Evolutionary conservation across 2,888 invertebrate genomes (phyloP), one percentile per base, ranked within the genome.

Genomic region (Agrochola litura): DNA sequence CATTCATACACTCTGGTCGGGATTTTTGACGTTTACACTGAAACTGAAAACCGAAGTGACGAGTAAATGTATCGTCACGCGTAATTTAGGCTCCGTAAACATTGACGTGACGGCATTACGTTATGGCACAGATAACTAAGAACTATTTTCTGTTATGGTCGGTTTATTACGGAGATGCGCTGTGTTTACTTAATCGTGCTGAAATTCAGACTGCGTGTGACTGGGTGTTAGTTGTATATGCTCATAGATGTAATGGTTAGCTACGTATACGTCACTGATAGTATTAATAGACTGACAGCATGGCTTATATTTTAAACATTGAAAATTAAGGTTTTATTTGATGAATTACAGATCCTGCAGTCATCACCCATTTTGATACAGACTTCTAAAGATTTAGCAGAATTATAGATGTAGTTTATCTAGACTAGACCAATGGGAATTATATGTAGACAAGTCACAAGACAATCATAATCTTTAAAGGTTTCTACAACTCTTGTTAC

Each of bases 21-120:
- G 70, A 60, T 75, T 75, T 65, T 75, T 75, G 30, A 70, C 84
- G 72, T 73, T 73, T 56, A 70, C 75, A 30, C 72, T 75, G 79
- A 79, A 74, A 83, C 63, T 58, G 65, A 76, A 72, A 72, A 77
- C 85, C 90, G 88, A 90, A 91, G 92, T 88, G 88, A 79, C 86
- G 85, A 83, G 82, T 85, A 83, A 82, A 89, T 85, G 83, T 90
- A 86, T 92, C 92, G 91, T 92, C 93, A 91, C 90, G 79, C 83
- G 87, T 91, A 91, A 93, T 92, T 93, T 84, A 78, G 91, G 90
- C 76, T 80, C 77, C 79, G 86, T 91, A 91, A 93, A 93, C 90
- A 91, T 83, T 90, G 70, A 81, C 85, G 70, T 73, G 73, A 79
- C 68, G 75, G 58, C 25, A 69, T 76, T 63, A 65, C 74, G 63